Evolutionary conservation across 2,797 vertebrate species (phyloP).

Genomic region (Pogonophryne albipinna): DNA sequence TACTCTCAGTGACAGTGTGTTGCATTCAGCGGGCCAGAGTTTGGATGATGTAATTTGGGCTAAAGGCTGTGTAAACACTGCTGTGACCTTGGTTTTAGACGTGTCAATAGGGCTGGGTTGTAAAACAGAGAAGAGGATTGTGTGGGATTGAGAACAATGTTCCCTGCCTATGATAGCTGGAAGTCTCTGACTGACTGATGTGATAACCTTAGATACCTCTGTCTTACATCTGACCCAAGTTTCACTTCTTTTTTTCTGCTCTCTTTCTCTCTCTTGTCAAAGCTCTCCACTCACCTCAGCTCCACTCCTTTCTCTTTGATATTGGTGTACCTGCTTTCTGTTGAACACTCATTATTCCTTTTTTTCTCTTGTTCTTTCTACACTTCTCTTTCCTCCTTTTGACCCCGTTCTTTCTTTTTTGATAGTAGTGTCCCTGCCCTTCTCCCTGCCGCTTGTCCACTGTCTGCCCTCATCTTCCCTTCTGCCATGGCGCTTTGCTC

Average conservation of each 20-base stretch:
- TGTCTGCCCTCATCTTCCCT: slow-evolving; percentile 54
- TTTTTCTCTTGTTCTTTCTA: slow-evolving; percentile 21
- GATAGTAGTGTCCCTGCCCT: slow-evolving; percentile 52
- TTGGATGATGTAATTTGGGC: slow-evolving; percentile 84
- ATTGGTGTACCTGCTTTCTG: slow-evolving; percentile 43
- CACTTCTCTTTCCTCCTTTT: slow-evolving; percentile 44
- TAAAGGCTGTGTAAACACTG: slow-evolving; percentile 84
- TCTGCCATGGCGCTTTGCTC: slow-evolving; percentile 48
- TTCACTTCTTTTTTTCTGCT: slow-evolving; percentile 51
- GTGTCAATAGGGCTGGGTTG: slow-evolving; percentile 75
- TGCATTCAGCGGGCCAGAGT: slow-evolving; percentile 63
- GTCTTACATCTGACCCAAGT: slow-evolving; percentile 66
- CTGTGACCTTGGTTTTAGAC: slow-evolving; percentile 84
- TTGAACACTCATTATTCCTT: slow-evolving; percentile 49
- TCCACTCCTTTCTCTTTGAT: slow-evolving; percentile 67
- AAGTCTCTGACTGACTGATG: slow-evolving; percentile 70
- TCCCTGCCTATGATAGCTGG: slow-evolving; percentile 69
- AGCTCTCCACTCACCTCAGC: slow-evolving; percentile 69
- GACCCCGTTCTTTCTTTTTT: slow-evolving; percentile 55
- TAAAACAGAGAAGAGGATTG: slow-evolving; percentile 78
- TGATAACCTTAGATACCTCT: slow-evolving; percentile 70
- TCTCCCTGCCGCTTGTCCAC: slow-evolving; percentile 50
- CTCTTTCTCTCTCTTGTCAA: slow-evolving; percentile 43
- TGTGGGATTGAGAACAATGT: slow-evolving; percentile 69
- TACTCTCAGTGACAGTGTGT: slow-evolving; percentile 68